Evolutionary conservation across 2,113 vertebrate genomes (phyloP).

Genomic region (Percopsis transmontana): DNA sequence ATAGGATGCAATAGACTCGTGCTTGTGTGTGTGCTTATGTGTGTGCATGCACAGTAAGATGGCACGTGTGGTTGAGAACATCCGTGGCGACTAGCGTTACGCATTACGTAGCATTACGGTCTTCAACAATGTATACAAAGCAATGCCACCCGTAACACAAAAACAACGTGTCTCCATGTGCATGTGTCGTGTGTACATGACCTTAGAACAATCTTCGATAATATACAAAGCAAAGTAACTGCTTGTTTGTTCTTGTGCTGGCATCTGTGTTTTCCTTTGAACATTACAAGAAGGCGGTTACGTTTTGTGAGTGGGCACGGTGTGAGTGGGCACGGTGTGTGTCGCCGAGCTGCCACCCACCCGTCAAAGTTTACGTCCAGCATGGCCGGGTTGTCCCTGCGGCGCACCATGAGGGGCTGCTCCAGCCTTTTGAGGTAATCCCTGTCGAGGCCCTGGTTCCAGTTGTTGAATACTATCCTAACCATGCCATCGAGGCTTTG

Average conservation of each 20-base stretch:
- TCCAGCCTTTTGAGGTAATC: slow-evolving; percentile 78
- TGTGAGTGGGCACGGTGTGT: no score
- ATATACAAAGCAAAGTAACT: no score
- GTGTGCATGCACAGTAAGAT: not conserved
- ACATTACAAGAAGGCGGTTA: slow-evolving; percentile 8
- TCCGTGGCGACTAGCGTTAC: no score
- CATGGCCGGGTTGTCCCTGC: slow-evolving; percentile 68
- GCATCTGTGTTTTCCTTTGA: not conserved
- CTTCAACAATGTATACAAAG: no score
- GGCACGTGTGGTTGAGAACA: not conserved
- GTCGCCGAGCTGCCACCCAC: slow-evolving; percentile 64
- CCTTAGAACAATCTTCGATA: no score
- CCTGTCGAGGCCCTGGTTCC: slow-evolving; percentile 80
- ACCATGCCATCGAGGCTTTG: slow-evolving; percentile 82
- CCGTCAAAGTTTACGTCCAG: slow-evolving; percentile 87
- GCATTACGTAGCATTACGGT: no score
- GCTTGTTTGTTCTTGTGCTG: not conserved
- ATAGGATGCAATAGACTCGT: no score
- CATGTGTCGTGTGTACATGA: not conserved
- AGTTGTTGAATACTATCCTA: slow-evolving; percentile 81
- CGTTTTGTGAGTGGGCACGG: no score
- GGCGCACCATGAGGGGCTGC: slow-evolving; percentile 77
- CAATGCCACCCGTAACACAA: not conserved
- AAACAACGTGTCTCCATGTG: not conserved
- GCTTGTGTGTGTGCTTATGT: not conserved